phyloP scores from a whole-genome alignment of 2,888 invertebrate genomes.

The Marronus borbonicus region DNA sequence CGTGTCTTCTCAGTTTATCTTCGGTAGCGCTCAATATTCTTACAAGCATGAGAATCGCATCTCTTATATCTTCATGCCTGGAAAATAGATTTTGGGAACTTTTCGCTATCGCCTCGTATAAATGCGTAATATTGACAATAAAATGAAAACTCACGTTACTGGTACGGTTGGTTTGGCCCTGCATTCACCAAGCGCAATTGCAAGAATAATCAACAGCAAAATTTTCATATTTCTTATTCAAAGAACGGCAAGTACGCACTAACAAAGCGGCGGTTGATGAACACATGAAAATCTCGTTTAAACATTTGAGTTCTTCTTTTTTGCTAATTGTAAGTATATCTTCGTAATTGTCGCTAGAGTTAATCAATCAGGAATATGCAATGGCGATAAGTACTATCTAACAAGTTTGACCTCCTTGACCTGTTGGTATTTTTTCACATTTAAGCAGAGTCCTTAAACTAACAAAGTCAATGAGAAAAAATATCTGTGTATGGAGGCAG shows the following conservation, averaged over 20 bases:
- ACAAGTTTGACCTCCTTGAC: background rate
- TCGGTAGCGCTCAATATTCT: conserved; percentile 85
- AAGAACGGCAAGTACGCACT: background rate
- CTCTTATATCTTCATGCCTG: conserved; percentile 82
- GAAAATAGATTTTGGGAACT: background rate
- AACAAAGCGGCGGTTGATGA: too few species aligned
- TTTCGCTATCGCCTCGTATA: background rate
- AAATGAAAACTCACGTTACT: conserved; percentile 20
- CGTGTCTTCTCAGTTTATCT: conserved; percentile 88
- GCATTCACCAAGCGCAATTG: background rate
- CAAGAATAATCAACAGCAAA: background rate
- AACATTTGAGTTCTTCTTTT: background rate
- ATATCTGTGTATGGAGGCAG: too few species aligned
- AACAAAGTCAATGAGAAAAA: too few species aligned
- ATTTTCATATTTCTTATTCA: background rate
- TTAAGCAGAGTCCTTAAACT: conserved; percentile 1
- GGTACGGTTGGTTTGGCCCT: background rate
- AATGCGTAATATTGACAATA: too few species aligned
- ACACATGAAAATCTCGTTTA: too few species aligned
- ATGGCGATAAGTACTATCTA: background rate
- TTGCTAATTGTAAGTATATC: conserved; percentile 1
- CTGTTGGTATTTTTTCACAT: background rate
- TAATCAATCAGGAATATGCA: background rate
- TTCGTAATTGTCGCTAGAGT: background rate
- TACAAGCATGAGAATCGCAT: conserved; percentile 85